A percentile compares a stretch with the other conserved stretches of the same genome.
Conservation (phyloP, 2,888 invertebrate genomes). For the Nemotelus pantherinus region DNA sequence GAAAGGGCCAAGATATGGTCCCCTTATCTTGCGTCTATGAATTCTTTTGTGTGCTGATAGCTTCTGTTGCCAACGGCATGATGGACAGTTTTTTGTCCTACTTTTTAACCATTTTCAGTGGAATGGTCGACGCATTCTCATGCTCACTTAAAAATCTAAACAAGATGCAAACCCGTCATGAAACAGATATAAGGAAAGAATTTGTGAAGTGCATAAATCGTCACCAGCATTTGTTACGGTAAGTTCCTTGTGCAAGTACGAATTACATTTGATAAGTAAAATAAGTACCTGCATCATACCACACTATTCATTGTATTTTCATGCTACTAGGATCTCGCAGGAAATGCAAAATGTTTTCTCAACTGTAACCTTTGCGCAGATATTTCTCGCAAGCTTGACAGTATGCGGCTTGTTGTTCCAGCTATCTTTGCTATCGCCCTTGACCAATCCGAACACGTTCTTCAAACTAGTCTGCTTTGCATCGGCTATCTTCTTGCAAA, state of each 20-base stretch:
- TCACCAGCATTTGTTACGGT: slow-evolving; percentile 32
- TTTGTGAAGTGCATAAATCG: slow-evolving; percentile 27
- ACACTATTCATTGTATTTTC: background rate
- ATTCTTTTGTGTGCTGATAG: slow-evolving; percentile 13
- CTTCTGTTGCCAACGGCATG: background rate
- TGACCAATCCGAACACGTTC: slow-evolving; percentile 23
- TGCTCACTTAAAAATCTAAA: background rate
- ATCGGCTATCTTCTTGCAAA: slow-evolving; percentile 31
- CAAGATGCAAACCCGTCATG: background rate
- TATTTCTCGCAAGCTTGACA: slow-evolving; percentile 25
- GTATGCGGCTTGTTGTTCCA: slow-evolving; percentile 33
- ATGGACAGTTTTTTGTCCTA: slow-evolving; percentile 23
- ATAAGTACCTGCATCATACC: background rate
- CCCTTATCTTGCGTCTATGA: slow-evolving; percentile 29
- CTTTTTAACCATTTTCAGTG: slow-evolving; percentile 22
- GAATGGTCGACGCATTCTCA: slow-evolving; percentile 19
- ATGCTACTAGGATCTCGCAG: slow-evolving; percentile 14
- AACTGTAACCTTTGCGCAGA: slow-evolving; percentile 33
- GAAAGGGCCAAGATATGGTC: slow-evolving; percentile 1
- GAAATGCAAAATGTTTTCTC: slow-evolving; percentile 36
- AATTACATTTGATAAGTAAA: background rate
- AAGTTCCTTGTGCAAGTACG: background rate
- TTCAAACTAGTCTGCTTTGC: slow-evolving; percentile 27
- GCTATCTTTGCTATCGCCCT: slow-evolving; percentile 30
- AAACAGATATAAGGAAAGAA: background rate